These are phyloP conservation scores for Philopotamus ludificatus DNA, from an alignment of 1,140 invertebrate species.

Conservation along the genomic window DNA sequence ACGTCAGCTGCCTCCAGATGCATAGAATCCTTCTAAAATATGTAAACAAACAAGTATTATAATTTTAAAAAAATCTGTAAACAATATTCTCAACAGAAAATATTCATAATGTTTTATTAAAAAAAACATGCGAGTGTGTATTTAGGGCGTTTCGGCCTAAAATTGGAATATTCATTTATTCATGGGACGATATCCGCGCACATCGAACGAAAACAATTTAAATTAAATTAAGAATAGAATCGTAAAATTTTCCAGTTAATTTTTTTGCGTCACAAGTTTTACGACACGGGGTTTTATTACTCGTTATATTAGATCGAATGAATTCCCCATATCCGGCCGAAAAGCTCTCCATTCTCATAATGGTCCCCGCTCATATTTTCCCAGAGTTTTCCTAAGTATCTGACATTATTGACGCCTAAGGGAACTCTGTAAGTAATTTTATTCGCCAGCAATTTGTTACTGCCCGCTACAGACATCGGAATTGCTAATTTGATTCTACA, in stretches of 20 bases:
- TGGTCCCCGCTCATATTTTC: constrained; percentile 4
- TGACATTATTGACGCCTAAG: constrained; percentile 11
- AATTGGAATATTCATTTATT: no score
- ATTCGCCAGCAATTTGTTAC: constrained; percentile 36
- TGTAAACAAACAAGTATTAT: no score
- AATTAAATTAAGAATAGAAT: no score
- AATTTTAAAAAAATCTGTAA: not conserved
- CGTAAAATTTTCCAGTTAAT: not conserved
- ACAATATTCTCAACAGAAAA: not conserved
- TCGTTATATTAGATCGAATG: no score
- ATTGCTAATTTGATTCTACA: constrained; percentile 31
- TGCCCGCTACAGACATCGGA: constrained; percentile 30
- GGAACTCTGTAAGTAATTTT: constrained; percentile 27
- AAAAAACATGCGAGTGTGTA: not conserved
- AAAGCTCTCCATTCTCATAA: not conserved
- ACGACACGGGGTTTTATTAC: no score
- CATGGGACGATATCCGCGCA: no score
- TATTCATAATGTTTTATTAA: not conserved
- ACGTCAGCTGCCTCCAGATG: constrained; percentile 37
- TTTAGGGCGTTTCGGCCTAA: no score
- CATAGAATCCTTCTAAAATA: constrained; percentile 36
- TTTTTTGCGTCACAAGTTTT: no score
- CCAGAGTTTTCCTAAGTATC: constrained; percentile 14
- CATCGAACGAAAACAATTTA: constrained; percentile 2
- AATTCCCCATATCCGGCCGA: no score